Percentiles rank a stretch among this genome's conserved stretches.
Conservation (phyloP, 2,113 vertebrate genomes). For the Cinclus mexicanus region DNA sequence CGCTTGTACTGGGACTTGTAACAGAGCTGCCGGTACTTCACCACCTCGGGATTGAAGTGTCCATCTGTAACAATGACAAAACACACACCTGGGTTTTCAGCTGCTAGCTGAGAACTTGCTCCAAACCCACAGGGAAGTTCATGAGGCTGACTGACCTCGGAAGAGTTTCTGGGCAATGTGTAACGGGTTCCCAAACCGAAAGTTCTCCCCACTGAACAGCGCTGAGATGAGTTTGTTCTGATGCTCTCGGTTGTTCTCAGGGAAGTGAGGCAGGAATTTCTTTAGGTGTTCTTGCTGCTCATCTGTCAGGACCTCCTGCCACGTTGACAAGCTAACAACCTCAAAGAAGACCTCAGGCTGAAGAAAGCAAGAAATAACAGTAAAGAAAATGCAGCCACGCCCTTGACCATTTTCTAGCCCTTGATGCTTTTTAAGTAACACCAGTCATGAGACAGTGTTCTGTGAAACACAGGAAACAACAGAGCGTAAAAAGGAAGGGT, state of each 20-base stretch:
- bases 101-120: background rate
- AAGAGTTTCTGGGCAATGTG: constrained; percentile 94
- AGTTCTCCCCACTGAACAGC: constrained; percentile 87
- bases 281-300: constrained; percentile 88
- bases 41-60: constrained; percentile 95
- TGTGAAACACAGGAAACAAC: fast-evolving
- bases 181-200: constrained; percentile 92
- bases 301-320: constrained; percentile 89
- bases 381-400: background rate
- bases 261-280: constrained; percentile 89
- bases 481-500: background rate
- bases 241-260: constrained; percentile 80
- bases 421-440: background rate
- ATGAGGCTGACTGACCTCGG: constrained; percentile 73
- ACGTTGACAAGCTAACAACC: constrained; percentile 90
- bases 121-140: background rate
- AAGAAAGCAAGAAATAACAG: background rate
- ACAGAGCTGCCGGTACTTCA: constrained; percentile 93
- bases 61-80: constrained; percentile 78
- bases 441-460: fast-evolving
- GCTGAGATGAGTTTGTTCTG: constrained; percentile 81
- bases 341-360: constrained; percentile 96
- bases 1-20: constrained; percentile 92
- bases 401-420: background rate
- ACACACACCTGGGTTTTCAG: background rate